Percentiles rank a stretch among this genome's conserved stretches.
These are phyloP conservation scores for Arctocebus calabarensis DNA, from an alignment of 2,797 vertebrate genomes.

Conservation along the genomic window DNA sequence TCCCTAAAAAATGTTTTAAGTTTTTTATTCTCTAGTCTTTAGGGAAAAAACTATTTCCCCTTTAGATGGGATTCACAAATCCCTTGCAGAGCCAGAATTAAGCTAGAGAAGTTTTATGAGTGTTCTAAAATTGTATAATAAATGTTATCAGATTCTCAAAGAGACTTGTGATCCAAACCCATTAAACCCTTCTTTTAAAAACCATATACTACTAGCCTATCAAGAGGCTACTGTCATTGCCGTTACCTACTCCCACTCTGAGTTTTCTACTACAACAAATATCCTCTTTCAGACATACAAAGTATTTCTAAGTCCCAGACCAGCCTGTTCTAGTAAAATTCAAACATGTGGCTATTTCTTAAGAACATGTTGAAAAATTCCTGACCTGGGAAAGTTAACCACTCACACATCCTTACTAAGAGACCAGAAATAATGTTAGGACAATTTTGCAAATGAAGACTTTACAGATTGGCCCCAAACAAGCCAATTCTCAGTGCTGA, in stretches of 20 bases:
- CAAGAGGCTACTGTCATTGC: not conserved
- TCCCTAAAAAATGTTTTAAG: not conserved
- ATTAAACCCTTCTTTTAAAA: conserved; percentile 18
- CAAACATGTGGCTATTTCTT: conserved; percentile 9
- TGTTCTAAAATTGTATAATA: not conserved
- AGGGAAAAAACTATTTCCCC: not conserved
- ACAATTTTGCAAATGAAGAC: not conserved
- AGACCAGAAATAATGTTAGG: not conserved
- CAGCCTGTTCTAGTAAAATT: not conserved
- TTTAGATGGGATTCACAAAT: not conserved
- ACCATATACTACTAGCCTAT: not conserved
- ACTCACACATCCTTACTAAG: not conserved
- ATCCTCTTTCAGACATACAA: not conserved
- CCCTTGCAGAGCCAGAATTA: not conserved
- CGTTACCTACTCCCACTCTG: not conserved
- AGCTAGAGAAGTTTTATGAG: not conserved
- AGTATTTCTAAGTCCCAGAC: not conserved
- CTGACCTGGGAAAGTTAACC: not conserved
- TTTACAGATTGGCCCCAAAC: not conserved
- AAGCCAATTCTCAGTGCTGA: not conserved
- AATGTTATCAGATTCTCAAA: not conserved
- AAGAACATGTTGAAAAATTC: not conserved
- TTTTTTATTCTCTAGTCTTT: not conserved
- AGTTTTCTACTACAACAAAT: not conserved
- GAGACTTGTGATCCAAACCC: not conserved